These are phyloP conservation scores for Burhinus oedicnemus DNA, from an alignment of 2,113 vertebrate species.

Conservation along the genomic window DNA sequence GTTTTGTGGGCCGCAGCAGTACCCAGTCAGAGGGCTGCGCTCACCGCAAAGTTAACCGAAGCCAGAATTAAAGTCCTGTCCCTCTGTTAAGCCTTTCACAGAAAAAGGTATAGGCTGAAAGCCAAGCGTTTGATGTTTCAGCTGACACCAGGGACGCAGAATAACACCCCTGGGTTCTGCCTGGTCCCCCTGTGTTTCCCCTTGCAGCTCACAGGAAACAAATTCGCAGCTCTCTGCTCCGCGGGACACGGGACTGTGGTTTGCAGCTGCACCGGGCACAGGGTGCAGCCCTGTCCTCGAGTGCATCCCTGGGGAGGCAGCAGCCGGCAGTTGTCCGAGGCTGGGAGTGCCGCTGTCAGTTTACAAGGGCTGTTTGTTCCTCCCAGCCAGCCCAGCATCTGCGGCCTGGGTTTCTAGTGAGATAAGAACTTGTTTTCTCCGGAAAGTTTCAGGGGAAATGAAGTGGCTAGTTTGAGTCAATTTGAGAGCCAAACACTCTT, in stretches of 20 bases:
- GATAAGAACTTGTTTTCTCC: not conserved
- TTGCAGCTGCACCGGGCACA: not conserved
- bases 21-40: not conserved
- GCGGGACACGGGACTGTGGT: rapidly evolving
- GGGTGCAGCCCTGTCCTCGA: not conserved
- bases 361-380: not conserved
- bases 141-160: not conserved
- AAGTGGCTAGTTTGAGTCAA: not conserved
- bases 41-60: not conserved
- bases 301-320: not conserved
- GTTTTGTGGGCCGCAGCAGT: not conserved
- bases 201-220: not conserved
- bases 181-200: not conserved
- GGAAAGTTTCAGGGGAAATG: constrained; percentile 19
- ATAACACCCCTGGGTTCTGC: not conserved
- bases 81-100: not conserved
- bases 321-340: not conserved
- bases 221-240: not conserved
- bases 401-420: not conserved
- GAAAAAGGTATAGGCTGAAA: not conserved
- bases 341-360: not conserved
- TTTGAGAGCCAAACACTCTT: not conserved
- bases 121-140: not conserved
- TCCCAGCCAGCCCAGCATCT: not conserved
- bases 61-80: not conserved